Base-by-base conservation (phyloP, 2,888 invertebrate genomes). In the Drosophila engyochracea region DNA sequence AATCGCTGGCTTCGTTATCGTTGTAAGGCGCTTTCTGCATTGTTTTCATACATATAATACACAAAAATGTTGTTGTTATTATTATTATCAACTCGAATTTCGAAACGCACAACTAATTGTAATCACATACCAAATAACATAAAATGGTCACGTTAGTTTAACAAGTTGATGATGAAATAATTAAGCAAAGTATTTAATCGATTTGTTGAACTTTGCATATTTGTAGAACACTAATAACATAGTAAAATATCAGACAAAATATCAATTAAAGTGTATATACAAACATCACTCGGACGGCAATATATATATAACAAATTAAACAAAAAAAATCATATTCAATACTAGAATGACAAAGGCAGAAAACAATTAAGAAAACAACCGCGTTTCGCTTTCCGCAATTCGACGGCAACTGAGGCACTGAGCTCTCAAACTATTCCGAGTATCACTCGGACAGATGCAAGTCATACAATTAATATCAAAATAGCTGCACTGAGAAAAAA, bases 371-470 rank as follows among this genome's bases (percentile, higher is more conserved):
- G 14, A n/a, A 58, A 70, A 58, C 25, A n/a, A 69, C 67, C 49
- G 25, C 30, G 54, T 51, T 37, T 65, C 70, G 74, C 30, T 62
- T 61, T 55, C 47, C 49, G 54, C 81, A 60, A 66, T 73, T 57
- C 73, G 60, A 55, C 44, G 66, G 44, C 81, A 66, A 61, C 69
- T 35, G 69, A 61, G 66, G 58, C 28, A 79, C 81, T 79, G 66
- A 69, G 39, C 41, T 10, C 58, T 31, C 12, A 22, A 67, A 54
- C 31, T 41, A 30, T 39, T 39, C 35, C 49, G 52, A 59, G 59
- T 68, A 44, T 69, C 25, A n/a, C 25, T 44, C 28, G 55, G 33
- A 53, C 55, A 68, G 81, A 76, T 65, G 64, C 57, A 61, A 76
- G 58, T 31, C 37, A 16, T 25, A 44, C 51, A 64, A 44, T 39